phyloP scores from a whole-genome alignment of 2,113 vertebrate species.

The Rutilus rutilus region DNA sequence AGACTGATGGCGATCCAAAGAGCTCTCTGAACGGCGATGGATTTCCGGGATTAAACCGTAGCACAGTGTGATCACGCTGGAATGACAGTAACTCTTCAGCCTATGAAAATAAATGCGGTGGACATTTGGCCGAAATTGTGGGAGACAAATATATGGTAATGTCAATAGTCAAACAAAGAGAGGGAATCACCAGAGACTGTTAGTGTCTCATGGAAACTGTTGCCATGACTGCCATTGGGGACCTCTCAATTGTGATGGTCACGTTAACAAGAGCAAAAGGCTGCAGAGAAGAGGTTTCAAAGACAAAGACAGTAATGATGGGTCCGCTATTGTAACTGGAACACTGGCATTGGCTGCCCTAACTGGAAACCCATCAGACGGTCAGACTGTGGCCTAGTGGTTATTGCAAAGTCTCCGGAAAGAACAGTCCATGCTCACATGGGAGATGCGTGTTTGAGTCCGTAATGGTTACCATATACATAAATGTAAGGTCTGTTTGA shows the following conservation, averaged over 20 bases:
- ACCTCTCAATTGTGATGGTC: slow-evolving; percentile 2
- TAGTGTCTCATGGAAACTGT: slow-evolving; percentile 3
- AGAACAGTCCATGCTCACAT: background rate
- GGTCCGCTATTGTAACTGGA: too few relatives aligned
- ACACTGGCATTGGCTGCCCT: background rate
- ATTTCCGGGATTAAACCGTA: slow-evolving; percentile 14
- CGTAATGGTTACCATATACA: background rate
- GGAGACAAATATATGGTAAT: slow-evolving; percentile 6
- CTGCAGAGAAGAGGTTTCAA: background rate
- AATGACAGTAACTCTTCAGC: background rate
- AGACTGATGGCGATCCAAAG: background rate
- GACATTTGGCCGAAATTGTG: background rate
- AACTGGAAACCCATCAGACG: background rate
- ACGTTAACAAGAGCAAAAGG: slow-evolving; percentile 11
- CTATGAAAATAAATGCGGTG: background rate
- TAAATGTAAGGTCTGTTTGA: background rate
- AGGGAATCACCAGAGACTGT: background rate
- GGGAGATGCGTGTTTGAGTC: background rate
- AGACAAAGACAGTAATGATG: background rate
- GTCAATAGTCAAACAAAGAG: background rate
- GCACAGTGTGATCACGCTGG: background rate
- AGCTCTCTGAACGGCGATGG: background rate
- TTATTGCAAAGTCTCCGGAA: background rate
- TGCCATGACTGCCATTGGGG: slow-evolving; percentile 3
- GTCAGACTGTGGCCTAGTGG: background rate